phyloP scores from a whole-genome alignment of 2,888 invertebrate species.

The Stenurella melanura region DNA sequence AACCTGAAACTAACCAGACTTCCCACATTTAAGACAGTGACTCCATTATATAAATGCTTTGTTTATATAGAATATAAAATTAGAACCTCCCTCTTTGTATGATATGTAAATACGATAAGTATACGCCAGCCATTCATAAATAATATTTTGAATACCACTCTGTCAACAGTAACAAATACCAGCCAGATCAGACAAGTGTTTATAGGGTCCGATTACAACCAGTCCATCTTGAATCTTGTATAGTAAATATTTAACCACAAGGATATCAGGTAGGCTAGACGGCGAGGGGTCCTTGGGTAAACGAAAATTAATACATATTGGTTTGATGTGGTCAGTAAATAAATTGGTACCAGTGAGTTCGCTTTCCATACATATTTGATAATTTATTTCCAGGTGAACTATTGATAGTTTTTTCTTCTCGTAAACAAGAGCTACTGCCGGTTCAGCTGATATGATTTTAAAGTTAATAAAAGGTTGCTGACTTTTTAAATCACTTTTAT shows the following conservation, averaged over 20 bases:
- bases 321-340: background rate
- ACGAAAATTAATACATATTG: background rate
- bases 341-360: no score
- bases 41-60: slow-evolving; percentile 48
- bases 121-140: slow-evolving; percentile 53
- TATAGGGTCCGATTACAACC: slow-evolving; percentile 63
- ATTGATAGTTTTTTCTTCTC: no score
- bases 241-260: slow-evolving; percentile 62
- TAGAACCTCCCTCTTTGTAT: slow-evolving; percentile 48
- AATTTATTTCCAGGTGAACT: no score
- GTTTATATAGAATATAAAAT: slow-evolving; percentile 51
- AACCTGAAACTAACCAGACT: slow-evolving; percentile 17
- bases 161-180: slow-evolving; percentile 65
- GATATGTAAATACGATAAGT: slow-evolving; percentile 55
- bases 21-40: slow-evolving; percentile 42
- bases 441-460: no score
- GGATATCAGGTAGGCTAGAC: slow-evolving; percentile 54
- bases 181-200: slow-evolving; percentile 62
- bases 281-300: slow-evolving; percentile 2
- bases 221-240: slow-evolving; percentile 54
- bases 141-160: slow-evolving; percentile 60
- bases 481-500: no score
- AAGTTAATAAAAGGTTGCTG: no score
- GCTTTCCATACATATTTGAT: no score
- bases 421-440: no score